Conservation (phyloP, 2,888 invertebrate genomes). For the Artemia sinica region DNA sequence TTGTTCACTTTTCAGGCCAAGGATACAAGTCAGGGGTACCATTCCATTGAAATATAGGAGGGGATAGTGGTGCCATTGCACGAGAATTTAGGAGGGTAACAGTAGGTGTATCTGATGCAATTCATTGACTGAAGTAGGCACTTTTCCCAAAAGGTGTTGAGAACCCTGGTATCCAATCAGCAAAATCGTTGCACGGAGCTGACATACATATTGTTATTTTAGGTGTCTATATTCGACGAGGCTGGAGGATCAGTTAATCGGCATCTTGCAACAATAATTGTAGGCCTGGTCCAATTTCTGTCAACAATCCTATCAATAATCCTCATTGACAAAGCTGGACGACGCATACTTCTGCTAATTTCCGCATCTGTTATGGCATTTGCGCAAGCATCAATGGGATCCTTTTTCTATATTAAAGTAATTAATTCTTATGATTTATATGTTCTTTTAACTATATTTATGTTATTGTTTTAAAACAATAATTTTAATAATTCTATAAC, state of each 20-base stretch:
- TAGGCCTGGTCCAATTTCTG: slow-evolving; percentile 36
- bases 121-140: no score
- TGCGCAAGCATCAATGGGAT: slow-evolving; percentile 19
- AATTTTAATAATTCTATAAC: neutral
- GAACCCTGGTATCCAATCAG: no score
- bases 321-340: slow-evolving; percentile 22
- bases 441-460: no score
- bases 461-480: neutral
- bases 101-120: no score
- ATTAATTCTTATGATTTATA: neutral
- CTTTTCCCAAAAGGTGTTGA: no score
- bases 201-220: neutral
- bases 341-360: slow-evolving; percentile 21
- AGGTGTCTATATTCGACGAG: slow-evolving; percentile 13
- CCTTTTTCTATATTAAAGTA: slow-evolving; percentile 21
- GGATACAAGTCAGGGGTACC: no score
- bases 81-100: no score
- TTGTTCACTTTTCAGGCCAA: no score
- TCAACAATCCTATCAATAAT: slow-evolving; percentile 39
- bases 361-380: slow-evolving; percentile 22
- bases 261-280: slow-evolving; percentile 16
- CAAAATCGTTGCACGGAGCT: no score
- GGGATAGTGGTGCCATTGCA: no score
- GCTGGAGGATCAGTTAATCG: slow-evolving; percentile 11
- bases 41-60: no score